Evolutionary conservation across 2,797 vertebrate genomes (phyloP), one percentile per base, ranked within the genome.

Genomic region (Echeneis naucrates): DNA sequence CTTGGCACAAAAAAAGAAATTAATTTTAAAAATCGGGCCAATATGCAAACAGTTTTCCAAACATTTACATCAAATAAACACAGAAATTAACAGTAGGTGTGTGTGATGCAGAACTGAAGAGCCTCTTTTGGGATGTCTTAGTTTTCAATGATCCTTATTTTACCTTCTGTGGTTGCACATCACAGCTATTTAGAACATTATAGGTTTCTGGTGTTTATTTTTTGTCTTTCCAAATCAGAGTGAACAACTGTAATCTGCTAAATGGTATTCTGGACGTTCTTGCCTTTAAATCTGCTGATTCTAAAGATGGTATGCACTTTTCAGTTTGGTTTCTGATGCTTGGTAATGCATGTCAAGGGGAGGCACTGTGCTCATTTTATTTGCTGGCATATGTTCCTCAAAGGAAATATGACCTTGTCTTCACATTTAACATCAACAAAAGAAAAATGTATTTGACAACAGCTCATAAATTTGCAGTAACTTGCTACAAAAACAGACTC

Each of bases 201-300:
- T 2, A 71, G 55, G 53, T 66, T 75, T 76, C 47, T 65, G 21
- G 0, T 67, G 63, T 77, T 77, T 64, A 11, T 66, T 68, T 67
- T 64, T 47, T 63, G 38, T 37, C 73, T 19, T 80, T 85, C 56
- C 51, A 85, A 64, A 81, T 87, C 76, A 84, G 77, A 88, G 83
- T 80, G 38, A 72, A 40, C 23, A 59, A 65, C 44, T 78, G 44
- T 55, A 81, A 77, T 77, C 68, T 75, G 32, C 24, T 55, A 72
- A 83, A 71, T 42, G 55, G 45, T 72, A 38, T 71, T 78, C 19
- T 35, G 75, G 66, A 78, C 69, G 68, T 37, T 80, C 27, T 68
- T 44, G 42, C 27, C 61, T 68, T n/a, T 14, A 23, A 68, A 82
- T 55, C 52, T 78, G 81, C 84, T 83, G 80, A 44, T 26, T 52